These are phyloP conservation scores for Catharus fuscescens DNA, from an alignment of 2,113 vertebrate species.

Conservation along the genomic window DNA sequence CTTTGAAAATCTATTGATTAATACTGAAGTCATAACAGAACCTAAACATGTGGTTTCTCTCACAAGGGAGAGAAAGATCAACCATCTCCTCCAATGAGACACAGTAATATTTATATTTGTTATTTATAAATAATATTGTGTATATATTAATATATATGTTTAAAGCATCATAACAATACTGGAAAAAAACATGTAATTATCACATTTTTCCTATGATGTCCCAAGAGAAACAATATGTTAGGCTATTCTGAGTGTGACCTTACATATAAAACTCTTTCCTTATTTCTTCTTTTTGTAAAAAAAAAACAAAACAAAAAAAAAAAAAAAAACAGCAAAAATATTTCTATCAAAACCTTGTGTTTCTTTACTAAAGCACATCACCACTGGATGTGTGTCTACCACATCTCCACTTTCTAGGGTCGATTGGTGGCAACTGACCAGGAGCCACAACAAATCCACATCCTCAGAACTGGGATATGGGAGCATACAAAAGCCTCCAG, in stretches of 20 bases:
- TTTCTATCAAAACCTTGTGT: neutral
- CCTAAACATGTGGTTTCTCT: neutral
- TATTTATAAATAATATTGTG: neutral
- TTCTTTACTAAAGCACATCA: neutral
- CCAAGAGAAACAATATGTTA: neutral
- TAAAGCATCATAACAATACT: neutral
- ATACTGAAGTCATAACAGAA: neutral
- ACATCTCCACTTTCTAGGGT: neutral
- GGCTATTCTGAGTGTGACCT: neutral
- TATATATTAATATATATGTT: neutral
- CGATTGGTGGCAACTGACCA: rapidly evolving
- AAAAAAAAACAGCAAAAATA: too few species aligned
- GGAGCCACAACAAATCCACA: neutral
- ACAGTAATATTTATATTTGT: neutral
- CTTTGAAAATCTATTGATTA: neutral
- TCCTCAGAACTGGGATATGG: neutral
- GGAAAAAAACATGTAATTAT: neutral
- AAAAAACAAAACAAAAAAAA: neutral
- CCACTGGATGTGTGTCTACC: neutral
- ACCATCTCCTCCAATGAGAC: neutral
- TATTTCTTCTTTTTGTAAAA: neutral
- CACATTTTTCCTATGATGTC: neutral
- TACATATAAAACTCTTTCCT: neutral
- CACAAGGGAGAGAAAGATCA: neutral
- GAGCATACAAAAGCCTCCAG: neutral